Percentiles rank a stretch among this genome's conserved stretches.
Conservation (phyloP, 2,113 vertebrate species). For the Burhinus bistriatus region DNA sequence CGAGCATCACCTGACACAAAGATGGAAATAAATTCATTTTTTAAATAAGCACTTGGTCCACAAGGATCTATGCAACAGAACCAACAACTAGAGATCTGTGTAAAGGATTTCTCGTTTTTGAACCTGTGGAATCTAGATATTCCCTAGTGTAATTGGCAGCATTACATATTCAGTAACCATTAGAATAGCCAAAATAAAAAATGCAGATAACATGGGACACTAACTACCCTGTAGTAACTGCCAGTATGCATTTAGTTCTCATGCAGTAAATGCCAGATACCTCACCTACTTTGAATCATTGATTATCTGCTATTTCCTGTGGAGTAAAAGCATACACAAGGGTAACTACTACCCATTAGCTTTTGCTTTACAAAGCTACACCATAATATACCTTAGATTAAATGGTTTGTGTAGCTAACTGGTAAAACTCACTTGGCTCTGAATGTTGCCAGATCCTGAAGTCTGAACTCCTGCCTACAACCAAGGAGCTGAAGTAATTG, state of each 20-base stretch:
- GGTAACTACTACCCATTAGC: not conserved
- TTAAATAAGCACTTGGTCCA: not conserved
- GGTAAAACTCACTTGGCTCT: not conserved
- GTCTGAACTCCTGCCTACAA: not conserved
- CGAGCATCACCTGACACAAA: fast-evolving
- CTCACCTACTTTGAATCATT: not conserved
- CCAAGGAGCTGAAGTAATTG: not conserved
- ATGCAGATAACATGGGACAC: not conserved
- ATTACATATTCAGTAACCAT: not conserved
- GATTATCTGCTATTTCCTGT: not conserved
- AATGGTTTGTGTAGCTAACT: not conserved
- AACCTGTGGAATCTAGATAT: not conserved
- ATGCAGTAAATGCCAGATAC: not conserved
- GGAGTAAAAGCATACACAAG: not conserved
- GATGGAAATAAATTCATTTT: not conserved
- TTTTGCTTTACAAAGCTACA: not conserved
- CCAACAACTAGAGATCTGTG: not conserved
- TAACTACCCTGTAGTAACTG: not conserved
- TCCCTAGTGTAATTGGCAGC: not conserved
- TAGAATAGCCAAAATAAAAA: not conserved
- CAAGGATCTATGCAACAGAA: not conserved
- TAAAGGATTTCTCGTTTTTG: not conserved
- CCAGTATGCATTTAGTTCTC: not conserved
- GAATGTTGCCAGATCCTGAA: not conserved
- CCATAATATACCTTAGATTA: not conserved